Conservation (phyloP, 2,888 invertebrate species). For the Smittia sp. region DNA sequence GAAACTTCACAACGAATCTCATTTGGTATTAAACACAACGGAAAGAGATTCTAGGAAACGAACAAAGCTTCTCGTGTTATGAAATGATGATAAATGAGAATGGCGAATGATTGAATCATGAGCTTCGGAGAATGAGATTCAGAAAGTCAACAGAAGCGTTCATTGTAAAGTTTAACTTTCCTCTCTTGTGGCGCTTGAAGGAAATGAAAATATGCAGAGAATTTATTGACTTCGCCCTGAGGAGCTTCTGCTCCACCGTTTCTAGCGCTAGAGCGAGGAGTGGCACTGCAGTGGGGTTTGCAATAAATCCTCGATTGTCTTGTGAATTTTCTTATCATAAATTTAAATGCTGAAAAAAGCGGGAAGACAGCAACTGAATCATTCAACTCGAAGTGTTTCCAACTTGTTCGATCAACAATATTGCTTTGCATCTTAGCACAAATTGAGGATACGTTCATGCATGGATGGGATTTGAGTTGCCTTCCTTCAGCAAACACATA, state of each 20-base stretch:
- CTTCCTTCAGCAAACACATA: too few species aligned
- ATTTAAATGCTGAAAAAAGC: not conserved
- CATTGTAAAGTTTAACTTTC: not conserved
- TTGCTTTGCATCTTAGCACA: not conserved
- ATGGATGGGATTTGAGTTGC: too few species aligned
- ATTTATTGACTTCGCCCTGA: not conserved
- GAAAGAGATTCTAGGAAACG: too few species aligned
- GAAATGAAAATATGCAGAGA: not conserved
- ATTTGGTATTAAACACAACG: too few species aligned
- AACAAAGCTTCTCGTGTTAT: too few species aligned
- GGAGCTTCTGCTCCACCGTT: too few species aligned
- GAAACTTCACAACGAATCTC: too few species aligned
- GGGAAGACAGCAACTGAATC: not conserved
- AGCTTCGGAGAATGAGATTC: not conserved
- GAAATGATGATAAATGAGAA: not conserved
- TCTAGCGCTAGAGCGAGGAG: not conserved
- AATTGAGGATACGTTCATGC: not conserved
- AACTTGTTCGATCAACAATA: not conserved
- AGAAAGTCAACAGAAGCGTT: not conserved
- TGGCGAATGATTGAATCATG: not conserved
- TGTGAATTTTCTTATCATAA: not conserved
- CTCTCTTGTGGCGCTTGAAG: not conserved
- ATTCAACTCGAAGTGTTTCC: not conserved
- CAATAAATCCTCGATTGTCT: slow-evolving; percentile 12
- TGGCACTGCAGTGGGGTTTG: not conserved